Evolutionary conservation across 1,140 invertebrate genomes (phyloP), one percentile per base, ranked within the genome.

Genomic region (Drosophila pseudoobscura): DNA sequence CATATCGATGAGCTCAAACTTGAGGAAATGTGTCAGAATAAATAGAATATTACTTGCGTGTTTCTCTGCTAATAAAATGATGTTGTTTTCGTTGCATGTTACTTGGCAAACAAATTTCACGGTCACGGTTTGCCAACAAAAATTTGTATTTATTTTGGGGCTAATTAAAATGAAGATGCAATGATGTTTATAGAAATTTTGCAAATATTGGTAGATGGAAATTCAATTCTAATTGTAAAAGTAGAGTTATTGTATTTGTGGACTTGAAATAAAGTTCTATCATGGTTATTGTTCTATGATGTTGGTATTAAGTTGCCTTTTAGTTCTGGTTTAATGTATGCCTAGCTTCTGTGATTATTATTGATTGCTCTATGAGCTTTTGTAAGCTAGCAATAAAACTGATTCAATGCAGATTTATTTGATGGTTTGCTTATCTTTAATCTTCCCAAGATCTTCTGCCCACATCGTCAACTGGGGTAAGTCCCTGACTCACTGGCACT

Each of bases 381-480:
- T 17, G 17, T 17, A 17, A 17, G 1, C 17, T 17, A 17, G 0
- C 0, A 17, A 17, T 17, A 17, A 17, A 17, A 17, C 17, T 17
- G 17, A 17, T 15, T 15, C 15, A 15, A 15, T 15, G 15, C 15
- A 15, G 15, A 15, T 17, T 17, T 17, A 20, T 20, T 20, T 20
- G 1, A 20, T 2, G 1, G 1, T 20, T 20, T 20, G 20, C 2
- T 20, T 20, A 2, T 2, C 24, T 26, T 15, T 24, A 31, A 26
- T 20, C 20, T 20, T 20, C 20, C 2, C 1, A 8, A 17, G 8
- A 6, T n/a, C 8, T 13, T 2, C 7, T n/a, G 26, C 20, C 56
- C 63, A 57, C 51, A 55, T 35, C 45, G n/a, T 56, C 57, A 57
- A 68, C 45, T 41, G 65, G 52, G 44, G 11, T 43, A 50, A 56